phyloP scores from a whole-genome alignment of 2,888 invertebrate genomes.

The Opisthograptis luteolata region DNA sequence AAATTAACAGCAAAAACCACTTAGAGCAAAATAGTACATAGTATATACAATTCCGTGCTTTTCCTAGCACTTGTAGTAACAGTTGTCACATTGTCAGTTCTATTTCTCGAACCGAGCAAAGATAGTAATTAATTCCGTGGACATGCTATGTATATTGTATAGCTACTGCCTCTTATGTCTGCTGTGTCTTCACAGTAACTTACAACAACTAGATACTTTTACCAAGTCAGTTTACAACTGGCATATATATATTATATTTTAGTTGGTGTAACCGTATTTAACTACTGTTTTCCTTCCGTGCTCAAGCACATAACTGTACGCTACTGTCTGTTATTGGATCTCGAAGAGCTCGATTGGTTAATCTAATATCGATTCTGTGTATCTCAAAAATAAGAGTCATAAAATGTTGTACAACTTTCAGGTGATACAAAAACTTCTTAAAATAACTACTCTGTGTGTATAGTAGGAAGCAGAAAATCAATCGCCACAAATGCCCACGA shows the following conservation, averaged over 20 bases:
- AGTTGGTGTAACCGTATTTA: conserved; percentile 50
- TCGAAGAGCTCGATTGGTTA: conserved; percentile 10
- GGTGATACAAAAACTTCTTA: neutral
- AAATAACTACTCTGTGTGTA: neutral
- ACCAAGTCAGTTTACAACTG: conserved; percentile 14
- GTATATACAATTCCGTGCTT: too few relatives aligned
- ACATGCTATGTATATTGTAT: too few relatives aligned
- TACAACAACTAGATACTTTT: neutral
- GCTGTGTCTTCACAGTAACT: too few relatives aligned
- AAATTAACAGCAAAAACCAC: too few relatives aligned
- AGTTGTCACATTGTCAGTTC: too few relatives aligned
- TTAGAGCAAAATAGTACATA: too few relatives aligned
- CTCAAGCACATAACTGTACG: conserved; percentile 19
- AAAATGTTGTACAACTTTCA: neutral
- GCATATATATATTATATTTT: conserved; percentile 14
- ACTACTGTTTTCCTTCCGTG: conserved; percentile 41
- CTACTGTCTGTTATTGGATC: conserved; percentile 20
- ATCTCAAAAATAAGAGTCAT: conserved; percentile 5
- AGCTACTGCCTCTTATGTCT: too few relatives aligned
- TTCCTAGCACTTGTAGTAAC: too few relatives aligned
- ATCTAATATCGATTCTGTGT: conserved; percentile 9
- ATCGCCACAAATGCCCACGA: neutral
- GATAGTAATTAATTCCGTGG: too few relatives aligned
- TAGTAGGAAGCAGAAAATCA: too few relatives aligned
- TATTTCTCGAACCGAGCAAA: too few relatives aligned